Base-by-base conservation (phyloP, 2,113 vertebrate genomes). In the Nesogale talazaci region DNA sequence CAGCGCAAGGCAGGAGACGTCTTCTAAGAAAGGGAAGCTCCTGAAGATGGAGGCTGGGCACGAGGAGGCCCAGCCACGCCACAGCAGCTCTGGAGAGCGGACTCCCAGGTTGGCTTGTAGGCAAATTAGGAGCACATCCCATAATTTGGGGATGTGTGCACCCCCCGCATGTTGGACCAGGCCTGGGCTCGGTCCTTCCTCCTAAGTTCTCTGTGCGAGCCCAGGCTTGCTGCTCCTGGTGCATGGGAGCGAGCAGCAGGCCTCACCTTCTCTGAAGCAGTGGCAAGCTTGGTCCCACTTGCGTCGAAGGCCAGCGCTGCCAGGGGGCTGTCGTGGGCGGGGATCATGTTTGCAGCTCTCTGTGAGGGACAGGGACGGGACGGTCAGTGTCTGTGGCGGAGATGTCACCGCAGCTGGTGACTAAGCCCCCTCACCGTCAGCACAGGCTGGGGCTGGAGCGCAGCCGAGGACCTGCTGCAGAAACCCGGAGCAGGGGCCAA, bases 291-390 rank as follows among this genome's bases (percentile, higher is more conserved):
- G 86, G 99, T 99, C 93, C 99, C 99, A 72, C 98, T 99, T 27
- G 99, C 98, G 9, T 99, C 99, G 42, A 99, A 99, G 3, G 99
- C 99, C 97, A 99, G 97, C 16, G 99, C 99, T 15, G 99, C 99
- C 97, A 99, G 97, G 20, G 99, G 99, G 95, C 99, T 99, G 97
- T 99, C 99, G 9, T 99, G 99, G 82, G 99, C 99, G 12, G 99
- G 99, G 97, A 99, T 99, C 99, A 99, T 99, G 90, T 99, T 99
- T 36, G 99, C 99, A 65, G 99, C 99, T 97, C 99, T 98, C 99
- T 99, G 97, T 81, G 38, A 70, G 63, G 83, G 36, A 85, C 15
- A 83, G 34, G 0, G 20, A 89, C 88, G 74, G 0, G 3, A n/a
- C n/a, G 63, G 17, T 0, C 63, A 91, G 23, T 14, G 1, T 56